Conservation (phyloP, 2,797 vertebrate species). For the Psittacula derbiana region DNA sequence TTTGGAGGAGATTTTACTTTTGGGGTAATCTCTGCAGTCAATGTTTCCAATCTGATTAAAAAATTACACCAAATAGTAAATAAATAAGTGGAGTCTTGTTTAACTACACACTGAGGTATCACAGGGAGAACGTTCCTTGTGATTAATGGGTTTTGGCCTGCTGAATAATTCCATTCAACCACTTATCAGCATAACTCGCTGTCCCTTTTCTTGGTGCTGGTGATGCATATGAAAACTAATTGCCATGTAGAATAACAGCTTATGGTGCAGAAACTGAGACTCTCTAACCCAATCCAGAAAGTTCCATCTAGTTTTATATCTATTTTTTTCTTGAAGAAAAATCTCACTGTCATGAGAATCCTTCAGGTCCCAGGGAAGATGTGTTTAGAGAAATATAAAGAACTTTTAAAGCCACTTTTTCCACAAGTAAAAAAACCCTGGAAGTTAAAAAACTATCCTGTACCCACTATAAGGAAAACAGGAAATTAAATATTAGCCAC, state of each 20-base stretch:
- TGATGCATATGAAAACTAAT: background rate
- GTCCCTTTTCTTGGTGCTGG: background rate
- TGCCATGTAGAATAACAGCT: background rate
- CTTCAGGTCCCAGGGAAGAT: background rate
- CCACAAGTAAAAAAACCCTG: background rate
- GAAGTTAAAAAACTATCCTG: background rate
- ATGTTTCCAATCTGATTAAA: background rate
- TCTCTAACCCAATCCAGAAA: background rate
- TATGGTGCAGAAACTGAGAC: background rate
- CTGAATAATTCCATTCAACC: constrained; percentile 41
- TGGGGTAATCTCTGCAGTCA: background rate
- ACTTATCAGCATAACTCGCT: background rate
- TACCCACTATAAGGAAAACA: background rate
- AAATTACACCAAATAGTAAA: background rate
- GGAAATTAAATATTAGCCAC: constrained; percentile 37
- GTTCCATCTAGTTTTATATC: background rate
- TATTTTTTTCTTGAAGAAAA: background rate
- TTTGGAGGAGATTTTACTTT: constrained; percentile 46
- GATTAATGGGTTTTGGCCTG: constrained; percentile 49
- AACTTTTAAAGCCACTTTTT: background rate
- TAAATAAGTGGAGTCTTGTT: constrained; percentile 4
- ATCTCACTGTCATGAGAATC: background rate
- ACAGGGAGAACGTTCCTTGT: background rate
- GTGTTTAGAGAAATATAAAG: background rate
- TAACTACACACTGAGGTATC: background rate